Base-by-base conservation (phyloP, 1,140 invertebrate species). In the Drosophila virilis region DNA sequence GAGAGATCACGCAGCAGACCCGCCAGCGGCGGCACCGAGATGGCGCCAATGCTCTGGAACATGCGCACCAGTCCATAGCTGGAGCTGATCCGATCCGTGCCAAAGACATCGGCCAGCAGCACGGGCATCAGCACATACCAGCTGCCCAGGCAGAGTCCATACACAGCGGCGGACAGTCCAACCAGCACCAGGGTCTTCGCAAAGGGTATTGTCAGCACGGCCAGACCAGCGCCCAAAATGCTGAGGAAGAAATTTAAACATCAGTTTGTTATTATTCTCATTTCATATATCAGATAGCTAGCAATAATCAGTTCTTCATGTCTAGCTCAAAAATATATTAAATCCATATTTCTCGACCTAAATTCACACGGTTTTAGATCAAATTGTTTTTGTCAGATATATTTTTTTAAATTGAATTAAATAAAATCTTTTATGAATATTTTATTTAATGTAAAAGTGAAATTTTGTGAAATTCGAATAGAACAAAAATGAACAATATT, bases 61-160 rank as follows among this genome's bases (percentile, higher is more conserved):
- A 96, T 95, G 13, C 95, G 92, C 2, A 96, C 95, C 22, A 96
- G 93, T 6, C 96, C 95, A 79, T 96, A 96, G 15, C 95, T 96
- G 8, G 95, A 96, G 42, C 95, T 95, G 68, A 96, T 96, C 54
- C 95, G 93, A 38, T 96, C 95, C 1, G 94, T 95, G 5, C 95
- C 95, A 76, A 96, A 96, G 15, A 96, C 93, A 88, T 96, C 95
- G 1, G 95, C 95, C 17, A 96, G 93, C 17, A 96, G 92, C 13
- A 96, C 95, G 1, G 95, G 95, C 68, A 96, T 95, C 37, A 96
- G 86, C 4, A 96, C 94, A 82, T 96, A 96, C 95, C 96, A 96
- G 80, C 95, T 95, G 6, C 95, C 95, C 37, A 96, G 93, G 70
- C 95, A 96, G 0, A 96, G 80, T 1, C 95, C 95, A 74, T 96